Base-by-base conservation (phyloP, 2,113 vertebrate genomes). In the Caracal caracal region DNA sequence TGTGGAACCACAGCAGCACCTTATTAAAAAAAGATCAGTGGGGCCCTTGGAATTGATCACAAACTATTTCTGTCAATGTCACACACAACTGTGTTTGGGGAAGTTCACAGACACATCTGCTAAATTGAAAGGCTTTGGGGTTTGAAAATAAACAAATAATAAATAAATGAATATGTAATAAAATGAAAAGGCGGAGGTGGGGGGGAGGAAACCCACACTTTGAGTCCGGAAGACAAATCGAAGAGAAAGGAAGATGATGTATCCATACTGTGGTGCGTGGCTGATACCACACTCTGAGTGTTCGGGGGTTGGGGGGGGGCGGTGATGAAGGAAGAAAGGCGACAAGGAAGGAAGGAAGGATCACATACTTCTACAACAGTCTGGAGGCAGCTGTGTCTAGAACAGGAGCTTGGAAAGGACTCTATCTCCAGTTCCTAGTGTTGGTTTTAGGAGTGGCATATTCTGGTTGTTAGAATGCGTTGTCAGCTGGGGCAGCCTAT, bases 1-100 rank as follows among this genome's bases (percentile, higher is more conserved):
- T 4, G 47, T 1, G 11, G 81, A 40, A 12, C 26, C 13, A 6
- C 59, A 2, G 76, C 47, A 6, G 4, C 35, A 10, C 65, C 96
- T 97, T 90, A 97, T 97, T 96, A 96, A 97, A 96, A 91, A 97
- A 94, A 97, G 96, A 97, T 97, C 93, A 86, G 88, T 16, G 61
- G 92, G 88, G 82, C 85, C 91, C 86, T 89, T 63, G 78, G 78
- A 90, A 95, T 63, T 8, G 93, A 97, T 97, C 97, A 94, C 10
- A 94, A 91, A 79, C 96, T 12, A 83, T 97, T 96, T 85, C 86
- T 79, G 86, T 97, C 97, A 98, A 22, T 94, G 97, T 96, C 97
- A 93, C 73, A 17, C 22, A 11, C 94, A 4, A 24, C 88, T 5
- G 5, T 28, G 91, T 89, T 68, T 28, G 17, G 78, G 81, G 85